Evolutionary conservation across 1,140 invertebrate genomes (phyloP).

Genomic region (Neoseiulus cucumeris): DNA sequence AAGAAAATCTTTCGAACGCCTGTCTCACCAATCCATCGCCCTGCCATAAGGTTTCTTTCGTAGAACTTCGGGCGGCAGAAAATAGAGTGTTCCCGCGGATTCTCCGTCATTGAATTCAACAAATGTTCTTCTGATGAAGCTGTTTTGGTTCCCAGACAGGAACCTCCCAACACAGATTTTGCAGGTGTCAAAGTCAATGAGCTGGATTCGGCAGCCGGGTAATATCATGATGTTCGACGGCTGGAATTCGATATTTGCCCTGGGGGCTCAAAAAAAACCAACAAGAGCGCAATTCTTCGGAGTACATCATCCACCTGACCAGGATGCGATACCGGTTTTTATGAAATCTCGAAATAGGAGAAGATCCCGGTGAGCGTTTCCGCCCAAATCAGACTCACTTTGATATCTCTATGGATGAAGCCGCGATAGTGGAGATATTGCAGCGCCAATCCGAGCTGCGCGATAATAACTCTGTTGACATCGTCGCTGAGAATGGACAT

Average conservation of each 20-base stretch:
- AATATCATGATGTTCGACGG: neutral
- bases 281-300: too few species aligned
- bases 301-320: too few species aligned
- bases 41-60: neutral
- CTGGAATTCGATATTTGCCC: neutral
- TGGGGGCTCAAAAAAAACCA: too few species aligned
- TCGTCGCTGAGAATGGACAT: neutral
- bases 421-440: conserved; percentile 6
- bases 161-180: neutral
- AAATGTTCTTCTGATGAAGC: neutral
- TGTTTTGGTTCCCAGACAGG: neutral
- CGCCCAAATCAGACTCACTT: too few species aligned
- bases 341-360: too few species aligned
- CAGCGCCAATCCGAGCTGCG: neutral
- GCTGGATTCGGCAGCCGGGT: neutral
- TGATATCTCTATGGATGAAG: neutral
- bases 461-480: neutral
- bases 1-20: too few species aligned
- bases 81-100: conserved; percentile 1
- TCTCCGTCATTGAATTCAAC: neutral
- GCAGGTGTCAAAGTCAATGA: neutral
- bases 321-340: too few species aligned
- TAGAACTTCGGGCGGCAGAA: neutral
- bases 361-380: too few species aligned
- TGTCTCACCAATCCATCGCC: neutral